These are phyloP conservation scores for Leptinotarsa lineolata DNA, from an alignment of 1,140 invertebrate species.

Conservation along the genomic window DNA sequence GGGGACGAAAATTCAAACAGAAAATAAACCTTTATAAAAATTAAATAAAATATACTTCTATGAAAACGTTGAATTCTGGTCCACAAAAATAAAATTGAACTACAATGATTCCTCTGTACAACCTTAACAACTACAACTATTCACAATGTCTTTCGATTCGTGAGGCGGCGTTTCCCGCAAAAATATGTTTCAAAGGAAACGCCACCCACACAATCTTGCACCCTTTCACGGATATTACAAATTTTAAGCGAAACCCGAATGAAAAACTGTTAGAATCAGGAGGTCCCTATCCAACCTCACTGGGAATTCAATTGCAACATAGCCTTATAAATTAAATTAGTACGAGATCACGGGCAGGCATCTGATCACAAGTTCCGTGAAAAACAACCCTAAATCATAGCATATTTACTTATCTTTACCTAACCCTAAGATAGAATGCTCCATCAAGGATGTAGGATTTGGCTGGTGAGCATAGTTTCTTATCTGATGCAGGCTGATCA, in stretches of 20 bases:
- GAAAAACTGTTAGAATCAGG: neutral
- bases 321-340: slow-evolving; percentile 19
- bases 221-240: slow-evolving; percentile 19
- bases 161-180: neutral
- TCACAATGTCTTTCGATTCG: slow-evolving; percentile 43
- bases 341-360: slow-evolving; percentile 27
- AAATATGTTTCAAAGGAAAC: neutral
- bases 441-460: slow-evolving; percentile 63
- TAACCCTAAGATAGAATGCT: slow-evolving; percentile 61
- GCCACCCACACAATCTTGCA: neutral
- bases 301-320: neutral
- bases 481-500: slow-evolving; percentile 95
- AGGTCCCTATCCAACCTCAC: neutral
- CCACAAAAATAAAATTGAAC: slow-evolving; percentile 37
- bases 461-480: slow-evolving; percentile 95
- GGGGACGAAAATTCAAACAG: slow-evolving; percentile 28
- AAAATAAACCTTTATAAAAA: slow-evolving; percentile 20
- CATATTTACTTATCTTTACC: slow-evolving; percentile 61
- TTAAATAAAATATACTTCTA: slow-evolving; percentile 25
- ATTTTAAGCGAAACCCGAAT: slow-evolving; percentile 7
- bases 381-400: neutral
- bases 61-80: slow-evolving; percentile 33
- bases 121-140: slow-evolving; percentile 38
- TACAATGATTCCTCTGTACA: slow-evolving; percentile 39
- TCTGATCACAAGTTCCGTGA: slow-evolving; percentile 10